These are phyloP conservation scores for Ctenopoma kingsleyae DNA, from an alignment of 2,797 vertebrate species.

Conservation along the genomic window DNA sequence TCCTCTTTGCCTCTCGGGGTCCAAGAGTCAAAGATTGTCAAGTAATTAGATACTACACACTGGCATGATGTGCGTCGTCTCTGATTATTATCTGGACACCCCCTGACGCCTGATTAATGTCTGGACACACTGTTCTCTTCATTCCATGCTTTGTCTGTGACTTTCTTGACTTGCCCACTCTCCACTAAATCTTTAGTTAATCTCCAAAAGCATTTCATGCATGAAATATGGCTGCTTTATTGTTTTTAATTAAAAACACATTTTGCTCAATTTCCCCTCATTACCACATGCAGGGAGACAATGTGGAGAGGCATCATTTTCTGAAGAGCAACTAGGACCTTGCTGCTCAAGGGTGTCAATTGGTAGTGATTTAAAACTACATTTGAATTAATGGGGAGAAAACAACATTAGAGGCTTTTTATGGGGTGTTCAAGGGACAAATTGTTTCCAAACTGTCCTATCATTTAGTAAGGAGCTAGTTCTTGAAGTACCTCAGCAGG, in stretches of 20 bases:
- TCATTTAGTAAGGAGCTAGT: constrained; percentile 48
- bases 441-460: constrained; percentile 57
- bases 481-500: constrained; percentile 55
- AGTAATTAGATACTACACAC: constrained; percentile 62
- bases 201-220: constrained; percentile 40
- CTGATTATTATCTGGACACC: constrained; percentile 60
- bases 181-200: constrained; percentile 42
- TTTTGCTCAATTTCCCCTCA: constrained; percentile 68
- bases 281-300: constrained; percentile 44
- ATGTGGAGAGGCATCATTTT: constrained; percentile 27
- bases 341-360: constrained; percentile 65
- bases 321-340: constrained; percentile 43
- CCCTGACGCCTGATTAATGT: constrained; percentile 58
- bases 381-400: constrained; percentile 73
- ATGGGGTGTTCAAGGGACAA: constrained; percentile 64
- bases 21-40: constrained; percentile 45
- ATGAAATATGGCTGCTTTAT: constrained; percentile 62
- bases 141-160: constrained; percentile 21
- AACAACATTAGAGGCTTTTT: constrained; percentile 69
- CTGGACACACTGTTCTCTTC: constrained; percentile 24
- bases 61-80: constrained; percentile 45
- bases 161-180: constrained; percentile 53
- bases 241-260: constrained; percentile 79
- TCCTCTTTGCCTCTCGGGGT: constrained; percentile 55
- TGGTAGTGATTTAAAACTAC: constrained; percentile 72